Evolutionary conservation across 2,888 invertebrate genomes (phyloP).

Genomic region (Morinoia aosen): DNA sequence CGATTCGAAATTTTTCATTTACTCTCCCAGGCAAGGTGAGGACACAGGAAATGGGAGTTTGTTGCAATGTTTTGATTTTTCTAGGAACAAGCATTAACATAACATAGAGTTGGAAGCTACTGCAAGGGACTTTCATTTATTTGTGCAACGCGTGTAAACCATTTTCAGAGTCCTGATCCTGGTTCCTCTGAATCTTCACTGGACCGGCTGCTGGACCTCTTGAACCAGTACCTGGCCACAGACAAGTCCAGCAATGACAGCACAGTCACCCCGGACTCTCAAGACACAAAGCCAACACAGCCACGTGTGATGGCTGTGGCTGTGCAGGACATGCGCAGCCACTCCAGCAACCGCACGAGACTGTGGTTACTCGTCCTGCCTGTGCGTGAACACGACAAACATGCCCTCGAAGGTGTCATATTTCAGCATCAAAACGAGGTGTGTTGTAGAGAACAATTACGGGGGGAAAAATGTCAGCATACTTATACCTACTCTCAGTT

Average conservation of each 20-base stretch:
- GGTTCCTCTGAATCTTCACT: background rate
- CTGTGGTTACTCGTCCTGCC: background rate
- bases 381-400: background rate
- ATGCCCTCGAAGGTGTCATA: background rate
- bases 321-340: background rate
- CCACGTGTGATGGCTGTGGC: background rate
- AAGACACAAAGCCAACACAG: background rate
- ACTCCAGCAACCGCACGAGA: background rate
- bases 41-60: too few species aligned
- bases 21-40: too few species aligned
- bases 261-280: background rate
- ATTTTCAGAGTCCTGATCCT: background rate
- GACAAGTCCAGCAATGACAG: background rate
- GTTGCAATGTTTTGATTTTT: too few species aligned
- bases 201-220: background rate
- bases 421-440: slow-evolving; percentile 32
- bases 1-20: too few species aligned
- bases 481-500: too few species aligned
- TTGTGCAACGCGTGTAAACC: too few species aligned
- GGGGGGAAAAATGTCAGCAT: background rate
- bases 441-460: background rate
- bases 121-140: background rate
- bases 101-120: background rate
- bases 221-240: background rate
- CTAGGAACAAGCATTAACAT: too few species aligned